Evolutionary conservation across 1,140 invertebrate species (phyloP), one percentile per base, ranked within the genome.

Genomic region (Marisa cornuarietis): DNA sequence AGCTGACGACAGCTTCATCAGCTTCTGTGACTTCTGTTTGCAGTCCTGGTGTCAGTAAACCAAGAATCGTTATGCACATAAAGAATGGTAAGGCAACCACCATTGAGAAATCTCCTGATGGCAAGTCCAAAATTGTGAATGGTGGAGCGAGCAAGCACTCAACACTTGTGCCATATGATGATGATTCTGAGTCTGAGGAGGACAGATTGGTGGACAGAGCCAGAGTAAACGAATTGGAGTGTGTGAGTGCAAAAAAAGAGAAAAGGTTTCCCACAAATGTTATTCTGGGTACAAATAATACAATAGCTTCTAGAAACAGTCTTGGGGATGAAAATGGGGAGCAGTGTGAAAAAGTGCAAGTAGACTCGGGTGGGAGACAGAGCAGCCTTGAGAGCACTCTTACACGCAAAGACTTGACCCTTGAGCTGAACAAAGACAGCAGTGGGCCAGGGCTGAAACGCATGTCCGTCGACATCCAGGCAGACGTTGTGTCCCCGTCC

Each of bases 21-120:
- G 54, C 16, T 11, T 58, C 54, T 58, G 54, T 58, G 54, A 58
- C 54, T 11, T 58, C 54, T 58, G 54, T 22, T 22, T 22, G 65
- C 24, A 26, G 61, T 54, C 58, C 51, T 62, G 61, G 49, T n/a
- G 69, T 81, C 7, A 76, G 71, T 11, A 85, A 88, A 69, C 88
- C 87, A 63, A 83, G 86, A 62, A 88, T 91, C 82, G 89, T 91
- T 3, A 87, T 91, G 85, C 87, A 89, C 51, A 90, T 91, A n/a
- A 90, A 89, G 78, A 84, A 90, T 84, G 90, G 90, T 13, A 89
- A 88, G 82, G 87, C 87, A 14, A 83, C 81, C 7, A 88, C 86
- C 11, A 84, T 83, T 61, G 86, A 89, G 82, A 86, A 83, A 61
- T 86, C 87, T n/a, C 87, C 87, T 18, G 85, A 87, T 81, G 87